Evolutionary conservation across 2,797 vertebrate genomes (phyloP), one percentile per base, ranked within the genome.

Genomic region (Diceros bicornis): DNA sequence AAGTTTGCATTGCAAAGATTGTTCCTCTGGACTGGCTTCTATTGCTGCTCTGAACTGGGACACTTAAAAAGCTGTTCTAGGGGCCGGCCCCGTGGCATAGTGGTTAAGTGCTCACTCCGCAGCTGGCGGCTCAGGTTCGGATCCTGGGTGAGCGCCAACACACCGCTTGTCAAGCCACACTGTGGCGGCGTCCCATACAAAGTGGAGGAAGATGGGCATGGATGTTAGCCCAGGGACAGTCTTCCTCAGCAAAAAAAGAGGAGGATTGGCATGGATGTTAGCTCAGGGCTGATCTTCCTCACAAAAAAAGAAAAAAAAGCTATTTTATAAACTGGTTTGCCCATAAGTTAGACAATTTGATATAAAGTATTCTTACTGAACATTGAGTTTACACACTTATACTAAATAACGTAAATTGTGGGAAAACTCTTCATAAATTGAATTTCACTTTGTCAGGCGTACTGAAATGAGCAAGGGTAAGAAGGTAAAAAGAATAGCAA

Each of bases 361-460:
- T 11, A 83, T 27, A 55, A 95, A 88, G 5, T 52, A 52, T 84
- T 68, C 14, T 47, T 74, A n/a, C 2, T 64, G 59, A 55, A 85
- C 34, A 74, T 10, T 61, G 17, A 86, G 27, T 82, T 89, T 50
- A 81, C 10, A 50, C 6, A 29, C 1, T 68, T 94, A 9, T 47
- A 14, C 13, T 85, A 95, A 94, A 88, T 37, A 50, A 34, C 41
- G 8, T 41, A 68, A 61, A 25, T 62, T 92, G 9, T 52, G 18
- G 32, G n/a, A 86, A 93, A 92, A 61, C 1, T 12, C 12, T 75
- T 93, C 27, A 78, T 20, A 83, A 91, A 79, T n/a, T 21, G 0
- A 92, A 93, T 91, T 96, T 89, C 86, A 69, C 13, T 91, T 86
- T 37, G 59, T 50, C n/a, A 55, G 18, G 20, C 27, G 47, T 32